Conservation (phyloP, 2,113 vertebrate species). For the Macrotus californicus region DNA sequence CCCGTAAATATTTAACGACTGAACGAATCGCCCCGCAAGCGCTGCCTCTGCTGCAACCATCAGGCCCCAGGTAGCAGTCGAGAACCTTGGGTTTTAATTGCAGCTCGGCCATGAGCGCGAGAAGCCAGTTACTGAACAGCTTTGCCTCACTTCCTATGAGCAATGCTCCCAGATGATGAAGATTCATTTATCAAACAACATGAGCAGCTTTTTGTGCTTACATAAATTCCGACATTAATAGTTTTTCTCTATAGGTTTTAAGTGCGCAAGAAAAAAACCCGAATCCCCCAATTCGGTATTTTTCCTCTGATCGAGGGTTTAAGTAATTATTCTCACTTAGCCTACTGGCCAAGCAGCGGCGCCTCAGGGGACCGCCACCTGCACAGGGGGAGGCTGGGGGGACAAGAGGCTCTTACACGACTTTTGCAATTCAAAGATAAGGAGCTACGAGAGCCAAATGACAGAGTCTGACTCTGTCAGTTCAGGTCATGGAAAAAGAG, state of each 20-base stretch:
- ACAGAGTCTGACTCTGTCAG: neutral
- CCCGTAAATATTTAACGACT: neutral
- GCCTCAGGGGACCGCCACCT: accelerated
- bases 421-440: neutral
- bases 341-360: neutral
- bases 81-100: neutral
- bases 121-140: neutral
- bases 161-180: neutral
- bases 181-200: neutral
- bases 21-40: neutral
- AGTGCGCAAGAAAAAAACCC: neutral
- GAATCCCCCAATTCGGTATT: neutral
- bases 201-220: neutral
- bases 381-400: neutral
- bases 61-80: neutral
- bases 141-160: neutral
- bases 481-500: neutral
- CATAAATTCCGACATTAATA: neutral
- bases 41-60: accelerated
- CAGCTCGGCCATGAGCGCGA: neutral
- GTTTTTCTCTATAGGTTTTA: neutral
- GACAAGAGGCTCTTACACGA: accelerated
- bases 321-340: neutral
- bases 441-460: neutral
- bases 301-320: neutral